phyloP scores from a whole-genome alignment of 2,797 vertebrate species.

The Hemitrygon akajei region DNA sequence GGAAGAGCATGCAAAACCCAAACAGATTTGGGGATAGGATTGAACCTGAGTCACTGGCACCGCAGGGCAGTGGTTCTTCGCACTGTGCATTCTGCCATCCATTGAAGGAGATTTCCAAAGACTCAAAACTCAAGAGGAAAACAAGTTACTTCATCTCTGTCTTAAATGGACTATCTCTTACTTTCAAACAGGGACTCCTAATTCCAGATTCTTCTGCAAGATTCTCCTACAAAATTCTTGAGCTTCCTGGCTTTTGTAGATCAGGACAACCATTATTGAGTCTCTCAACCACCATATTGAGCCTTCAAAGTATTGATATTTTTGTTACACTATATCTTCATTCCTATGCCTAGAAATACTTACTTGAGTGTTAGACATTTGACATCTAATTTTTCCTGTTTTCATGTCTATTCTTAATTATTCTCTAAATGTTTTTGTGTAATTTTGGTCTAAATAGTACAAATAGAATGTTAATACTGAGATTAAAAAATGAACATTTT shows the following conservation, averaged over 20 bases:
- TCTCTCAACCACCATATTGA: not conserved
- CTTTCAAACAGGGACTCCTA: no score
- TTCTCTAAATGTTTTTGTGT: not conserved
- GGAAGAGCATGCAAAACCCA: no score
- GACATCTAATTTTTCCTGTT: not conserved
- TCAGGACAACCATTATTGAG: not conserved
- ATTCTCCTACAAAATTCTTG: not conserved
- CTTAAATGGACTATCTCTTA: no score
- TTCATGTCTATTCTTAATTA: not conserved
- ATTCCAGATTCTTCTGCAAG: no score
- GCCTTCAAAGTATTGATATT: not conserved
- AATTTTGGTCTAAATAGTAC: slow-evolving; percentile 44
- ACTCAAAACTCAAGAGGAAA: no score
- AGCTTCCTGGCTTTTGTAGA: not conserved
- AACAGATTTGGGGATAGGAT: no score
- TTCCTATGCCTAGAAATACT: not conserved
- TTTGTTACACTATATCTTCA: slow-evolving; percentile 10
- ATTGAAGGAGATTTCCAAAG: no score
- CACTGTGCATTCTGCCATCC: no score
- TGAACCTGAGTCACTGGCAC: no score
- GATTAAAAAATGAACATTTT: slow-evolving; percentile 42
- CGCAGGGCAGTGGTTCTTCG: no score
- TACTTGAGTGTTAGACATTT: not conserved
- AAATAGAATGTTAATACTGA: slow-evolving; percentile 46
- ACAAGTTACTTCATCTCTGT: no score